Evolutionary conservation across 1,140 invertebrate genomes (phyloP), one percentile per base, ranked within the genome.

Genomic region (Belonocnema kinseyi): DNA sequence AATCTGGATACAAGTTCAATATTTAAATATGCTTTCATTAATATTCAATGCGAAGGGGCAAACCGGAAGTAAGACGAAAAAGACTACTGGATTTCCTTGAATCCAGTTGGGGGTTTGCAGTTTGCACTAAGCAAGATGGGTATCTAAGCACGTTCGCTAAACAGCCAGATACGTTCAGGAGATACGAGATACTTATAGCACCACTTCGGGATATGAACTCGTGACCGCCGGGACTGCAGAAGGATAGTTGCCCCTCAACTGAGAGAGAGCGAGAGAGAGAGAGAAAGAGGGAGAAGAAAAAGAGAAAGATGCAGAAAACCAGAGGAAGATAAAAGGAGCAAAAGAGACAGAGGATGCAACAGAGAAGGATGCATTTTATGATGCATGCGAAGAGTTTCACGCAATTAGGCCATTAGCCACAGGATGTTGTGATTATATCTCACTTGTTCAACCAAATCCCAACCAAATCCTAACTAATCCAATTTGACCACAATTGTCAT

Each of bases 181-280:
- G 85, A 86, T 86, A 86, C 80, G 74, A 86, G 85, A 86, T 86
- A 85, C 85, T 86, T 86, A 85, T 86, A 82, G 85, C 40, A 46
- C 40, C 81, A 86, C 85, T 86, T 85, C 40, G 76, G 80, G 78
- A 80, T 85, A 85, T 79, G 85, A 87, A 85, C 82, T 86, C 85
- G 83, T 86, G 85, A 86, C 85, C 85, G 85, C 81, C 14, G 76
- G 52, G 70, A 78, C 78, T 76, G 74, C 56, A 61, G 66, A 70
- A 52, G 75, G 77, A 82, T 85, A 77, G 75, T 82, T 81, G 82
- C 61, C 72, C 79, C 77, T 74, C 76, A 61, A 78, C 73, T 66
- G 21, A 61, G 71, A 50, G 58, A 76, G 56, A 11, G 40, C 54
- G 21, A 52, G 74, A 17, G 58, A 78, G 56, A 53, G 74, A 77